Conservation (phyloP, 2,888 invertebrate species). For the Neuroscelio doddi region DNA sequence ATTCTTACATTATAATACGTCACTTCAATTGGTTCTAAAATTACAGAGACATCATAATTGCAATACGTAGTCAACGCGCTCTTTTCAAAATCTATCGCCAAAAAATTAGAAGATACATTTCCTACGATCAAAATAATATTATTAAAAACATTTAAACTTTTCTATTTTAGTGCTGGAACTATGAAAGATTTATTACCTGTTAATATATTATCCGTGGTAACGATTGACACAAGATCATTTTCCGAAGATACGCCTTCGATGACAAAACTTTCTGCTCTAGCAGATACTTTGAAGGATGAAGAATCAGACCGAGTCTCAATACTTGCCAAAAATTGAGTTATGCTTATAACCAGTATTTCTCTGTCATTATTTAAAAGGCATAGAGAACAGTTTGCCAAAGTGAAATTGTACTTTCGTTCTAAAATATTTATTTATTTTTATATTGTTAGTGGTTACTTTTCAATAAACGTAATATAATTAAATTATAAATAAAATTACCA, state of each 20-base stretch:
- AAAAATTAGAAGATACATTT: slow-evolving; percentile 79
- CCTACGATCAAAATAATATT: slow-evolving; percentile 65
- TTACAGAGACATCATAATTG: slow-evolving; percentile 79
- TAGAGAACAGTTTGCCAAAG: slow-evolving; percentile 81
- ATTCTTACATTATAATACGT: slow-evolving; percentile 82
- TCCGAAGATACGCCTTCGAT: slow-evolving; percentile 83
- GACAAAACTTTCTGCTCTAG: slow-evolving; percentile 83
- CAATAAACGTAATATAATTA: not conserved
- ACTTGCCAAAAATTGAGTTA: slow-evolving; percentile 82
- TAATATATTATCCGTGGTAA: slow-evolving; percentile 77
- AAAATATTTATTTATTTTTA: slow-evolving; percentile 58
- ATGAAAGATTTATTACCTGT: too few relatives aligned
- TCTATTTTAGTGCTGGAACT: too few relatives aligned
- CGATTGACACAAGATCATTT: slow-evolving; percentile 81
- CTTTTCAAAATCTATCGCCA: slow-evolving; percentile 83
- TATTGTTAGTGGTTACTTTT: not conserved
- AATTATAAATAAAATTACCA: slow-evolving; percentile 66
- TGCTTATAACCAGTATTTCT: slow-evolving; percentile 81
- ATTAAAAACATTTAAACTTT: too few relatives aligned
- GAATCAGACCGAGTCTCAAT: slow-evolving; percentile 80
- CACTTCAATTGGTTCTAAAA: slow-evolving; percentile 83
- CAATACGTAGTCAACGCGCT: slow-evolving; percentile 79
- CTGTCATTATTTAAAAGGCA: slow-evolving; percentile 80
- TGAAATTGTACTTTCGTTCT: slow-evolving; percentile 85
- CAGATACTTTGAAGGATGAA: slow-evolving; percentile 80